Conservation (phyloP, 2,797 vertebrate genomes). For the Rhodeus uyekii region DNA sequence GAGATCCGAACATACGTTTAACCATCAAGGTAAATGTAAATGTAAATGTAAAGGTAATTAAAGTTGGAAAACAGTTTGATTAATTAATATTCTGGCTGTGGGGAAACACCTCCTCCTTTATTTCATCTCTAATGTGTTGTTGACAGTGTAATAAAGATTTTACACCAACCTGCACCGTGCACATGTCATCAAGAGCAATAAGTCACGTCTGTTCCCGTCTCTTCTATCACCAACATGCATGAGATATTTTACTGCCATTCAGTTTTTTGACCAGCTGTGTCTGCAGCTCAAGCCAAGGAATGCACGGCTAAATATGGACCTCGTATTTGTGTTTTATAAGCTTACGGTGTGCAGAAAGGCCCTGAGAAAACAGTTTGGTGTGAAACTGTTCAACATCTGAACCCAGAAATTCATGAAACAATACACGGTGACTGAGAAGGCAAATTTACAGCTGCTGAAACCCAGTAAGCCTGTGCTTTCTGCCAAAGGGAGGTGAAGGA, state of each 20-base stretch:
- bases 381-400: constrained; percentile 61
- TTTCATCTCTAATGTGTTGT: constrained; percentile 20
- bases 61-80: no score
- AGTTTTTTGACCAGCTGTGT: not conserved
- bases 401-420: not conserved
- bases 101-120: constrained; percentile 11
- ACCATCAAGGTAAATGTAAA: not conserved
- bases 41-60: no score
- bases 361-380: constrained; percentile 64
- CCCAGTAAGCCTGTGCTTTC: no score
- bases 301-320: not conserved
- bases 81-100: not conserved
- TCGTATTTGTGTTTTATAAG: not conserved
- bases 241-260: not conserved
- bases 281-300: not conserved
- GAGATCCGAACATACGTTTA: no score
- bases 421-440: constrained; percentile 56
- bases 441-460: not conserved
- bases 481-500: no score
- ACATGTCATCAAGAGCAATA: constrained; percentile 9
- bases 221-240: not conserved
- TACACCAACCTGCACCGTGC: not conserved
- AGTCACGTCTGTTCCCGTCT: constrained; percentile 14
- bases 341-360: constrained; percentile 53
- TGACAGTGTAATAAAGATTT: constrained; percentile 23